These are phyloP conservation scores for Drosophila fulvimacula DNA, from an alignment of 2,888 invertebrate species.

Conservation along the genomic window DNA sequence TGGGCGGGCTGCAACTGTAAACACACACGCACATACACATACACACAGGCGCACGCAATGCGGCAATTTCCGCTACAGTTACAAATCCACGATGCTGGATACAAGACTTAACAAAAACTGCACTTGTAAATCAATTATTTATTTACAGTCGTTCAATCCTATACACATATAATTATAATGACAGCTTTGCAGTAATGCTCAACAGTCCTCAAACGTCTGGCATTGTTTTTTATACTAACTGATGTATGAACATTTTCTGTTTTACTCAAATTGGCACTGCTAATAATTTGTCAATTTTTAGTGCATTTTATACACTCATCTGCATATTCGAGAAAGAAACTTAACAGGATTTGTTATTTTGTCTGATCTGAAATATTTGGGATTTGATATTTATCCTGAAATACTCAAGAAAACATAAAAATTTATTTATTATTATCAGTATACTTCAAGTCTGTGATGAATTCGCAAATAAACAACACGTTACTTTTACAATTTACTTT, in stretches of 20 bases:
- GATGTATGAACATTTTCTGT: conserved; percentile 9
- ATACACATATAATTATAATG: background rate
- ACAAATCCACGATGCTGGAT: conserved; percentile 17
- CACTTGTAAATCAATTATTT: conserved; percentile 17
- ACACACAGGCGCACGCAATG: conserved; percentile 6
- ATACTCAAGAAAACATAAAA: background rate
- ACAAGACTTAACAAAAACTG: background rate
- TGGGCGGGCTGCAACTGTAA: conserved; percentile 14
- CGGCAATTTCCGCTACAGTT: conserved; percentile 33
- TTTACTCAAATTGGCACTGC: conserved; percentile 32
- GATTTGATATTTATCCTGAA: background rate
- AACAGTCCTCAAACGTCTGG: conserved; percentile 30
- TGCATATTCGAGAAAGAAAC: background rate
- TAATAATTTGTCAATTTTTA: conserved; percentile 1
- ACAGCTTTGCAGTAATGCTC: background rate
- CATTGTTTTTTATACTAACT: conserved; percentile 25
- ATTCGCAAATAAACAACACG: background rate
- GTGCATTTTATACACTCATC: background rate
- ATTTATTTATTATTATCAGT: too few species aligned
- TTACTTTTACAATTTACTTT: background rate
- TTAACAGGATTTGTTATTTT: too few species aligned
- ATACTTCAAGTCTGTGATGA: too few species aligned
- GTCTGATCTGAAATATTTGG: background rate
- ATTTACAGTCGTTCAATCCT: conserved; percentile 12
- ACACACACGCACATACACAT: conserved; percentile 6